Base-by-base conservation (phyloP, 2,113 vertebrate species). In the Aptenodytes patagonicus region DNA sequence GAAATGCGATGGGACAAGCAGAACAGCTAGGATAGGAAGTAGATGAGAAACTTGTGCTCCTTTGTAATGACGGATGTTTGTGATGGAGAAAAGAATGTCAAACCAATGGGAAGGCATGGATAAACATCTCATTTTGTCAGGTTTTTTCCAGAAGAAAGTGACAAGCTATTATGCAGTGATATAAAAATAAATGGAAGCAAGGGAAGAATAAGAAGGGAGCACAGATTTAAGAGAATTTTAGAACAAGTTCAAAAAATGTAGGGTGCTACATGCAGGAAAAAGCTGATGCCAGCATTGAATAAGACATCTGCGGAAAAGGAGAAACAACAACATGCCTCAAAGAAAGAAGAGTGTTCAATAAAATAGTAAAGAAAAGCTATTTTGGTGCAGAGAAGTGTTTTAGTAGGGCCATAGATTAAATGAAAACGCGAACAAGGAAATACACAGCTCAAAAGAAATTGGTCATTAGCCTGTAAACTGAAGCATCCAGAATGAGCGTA, bases 201-300 rank as follows among this genome's bases (percentile, higher is more conserved):
- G n/a, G 44, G 61, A 83, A 86, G 73, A 89, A 92, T 73, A 89
- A 77, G 55, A 82, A 87, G 72, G 76, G 60, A 83, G 29, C 52
- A 42, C 55, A 95, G 87, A 87, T 95, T 94, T 96, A 61, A 97
- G 65, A 95, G 87, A 89, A 96, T 82, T 94, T 96, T 96, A 76
- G 89, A 96, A 85, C 7, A 91, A 87, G 49, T 83, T 84, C 65
- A 93, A 87, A 82, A 95, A 79, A 57, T 42, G n/a, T 72, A 55
- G 61, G 61, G 81, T 95, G 77, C 52, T 75, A 79, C 78, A 85
- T 19, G 52, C n/a, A 82, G 58, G 70, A 40, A 65, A 82, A 93
- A 89, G 57, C 57, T 87, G 93, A 95, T 80, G 89, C 60, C 57
- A 87, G 65, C 3, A 11, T 65, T 76, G 81, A 96, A 71, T 68